Evolutionary conservation across 2,888 invertebrate genomes (phyloP), one percentile per base, ranked within the genome.

Genomic region (Mamestra brassicae): DNA sequence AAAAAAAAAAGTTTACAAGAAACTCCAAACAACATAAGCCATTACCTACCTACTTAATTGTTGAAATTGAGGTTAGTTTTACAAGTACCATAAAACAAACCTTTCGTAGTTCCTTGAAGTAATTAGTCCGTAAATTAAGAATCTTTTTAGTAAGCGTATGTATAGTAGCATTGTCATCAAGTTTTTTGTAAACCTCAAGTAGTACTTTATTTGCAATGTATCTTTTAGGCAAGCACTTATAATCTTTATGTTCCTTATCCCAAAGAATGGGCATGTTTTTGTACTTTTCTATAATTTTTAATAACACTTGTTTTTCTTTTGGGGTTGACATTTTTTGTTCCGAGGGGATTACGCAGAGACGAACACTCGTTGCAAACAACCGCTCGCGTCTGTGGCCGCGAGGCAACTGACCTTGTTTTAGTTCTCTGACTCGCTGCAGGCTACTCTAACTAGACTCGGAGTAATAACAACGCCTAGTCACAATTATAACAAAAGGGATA

Each of bases 391-490:
- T 3, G 5, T 7, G 55, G 45, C 74, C 65, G 65, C 62, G 61
- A 10, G 78, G 80, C 57, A 52, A 74, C 81, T 78, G 81, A 66
- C 81, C 61, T 38, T 26, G 55, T 17, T 61, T 66, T 45, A 78
- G 80, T 62, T 62, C 74, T 7, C 78, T 78, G 80, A 78, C 54
- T 77, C 73, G 55, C 4, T 26, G 36, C 47, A 8, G 58, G 36
- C 63, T 36, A 60, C 47, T 34, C 79, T 79, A 79, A 71, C 71
- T 77, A 77, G 79, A 71, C 62, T 63, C 15, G 15, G 17, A 66
- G n/a, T 10, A 6, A 58, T 13, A 42, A 26, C 7, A 50, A 58
- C 13, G 26, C 3, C 26, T 26, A 26, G 26, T 26, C 26, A 26
- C 26, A 26, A 26, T 26, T 26, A 26, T 26, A 26, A 26, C 1